A percentile compares a stretch with the other conserved stretches of the same genome.
phyloP scores from a whole-genome alignment of 2,113 vertebrate species.

The Odocoileus hemionus region DNA sequence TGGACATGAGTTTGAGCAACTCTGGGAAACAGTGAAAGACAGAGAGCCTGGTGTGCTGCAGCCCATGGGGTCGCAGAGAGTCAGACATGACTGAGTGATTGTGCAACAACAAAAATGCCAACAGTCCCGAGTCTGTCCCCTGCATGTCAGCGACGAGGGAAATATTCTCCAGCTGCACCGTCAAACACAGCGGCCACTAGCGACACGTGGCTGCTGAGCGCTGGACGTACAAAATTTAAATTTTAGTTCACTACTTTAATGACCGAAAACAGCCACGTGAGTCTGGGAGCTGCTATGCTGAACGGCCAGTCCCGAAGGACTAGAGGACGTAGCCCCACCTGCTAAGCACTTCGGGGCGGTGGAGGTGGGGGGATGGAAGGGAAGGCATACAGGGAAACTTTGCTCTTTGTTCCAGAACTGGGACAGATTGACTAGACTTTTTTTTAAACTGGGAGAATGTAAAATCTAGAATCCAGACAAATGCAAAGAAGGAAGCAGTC shows the following conservation, averaged over 20 bases:
- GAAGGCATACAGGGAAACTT: not conserved
- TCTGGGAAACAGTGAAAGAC: not conserved
- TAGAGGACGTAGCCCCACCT: not conserved
- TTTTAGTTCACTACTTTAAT: not conserved
- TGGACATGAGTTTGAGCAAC: not conserved
- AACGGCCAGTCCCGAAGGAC: not conserved
- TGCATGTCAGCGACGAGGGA: accelerated
- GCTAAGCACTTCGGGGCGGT: accelerated
- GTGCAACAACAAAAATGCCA: not conserved
- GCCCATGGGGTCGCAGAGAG: not conserved
- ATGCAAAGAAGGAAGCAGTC: not conserved
- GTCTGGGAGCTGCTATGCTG: accelerated
- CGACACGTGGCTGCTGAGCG: not conserved
- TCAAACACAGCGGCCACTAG: accelerated
- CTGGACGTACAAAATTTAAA: not conserved
- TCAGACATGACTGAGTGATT: accelerated
- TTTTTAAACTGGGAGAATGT: not conserved
- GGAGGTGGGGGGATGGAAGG: not conserved
- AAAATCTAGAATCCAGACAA: not conserved
- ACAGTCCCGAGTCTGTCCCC: accelerated
- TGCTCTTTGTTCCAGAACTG: not conserved
- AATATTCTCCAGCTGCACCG: accelerated
- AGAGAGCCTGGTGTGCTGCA: not conserved
- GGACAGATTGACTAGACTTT: not conserved
- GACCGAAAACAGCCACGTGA: accelerated